Percentiles rank a stretch among this genome's conserved stretches.
Conservation (phyloP, 2,797 vertebrate species). For the Varecia variegata region DNA sequence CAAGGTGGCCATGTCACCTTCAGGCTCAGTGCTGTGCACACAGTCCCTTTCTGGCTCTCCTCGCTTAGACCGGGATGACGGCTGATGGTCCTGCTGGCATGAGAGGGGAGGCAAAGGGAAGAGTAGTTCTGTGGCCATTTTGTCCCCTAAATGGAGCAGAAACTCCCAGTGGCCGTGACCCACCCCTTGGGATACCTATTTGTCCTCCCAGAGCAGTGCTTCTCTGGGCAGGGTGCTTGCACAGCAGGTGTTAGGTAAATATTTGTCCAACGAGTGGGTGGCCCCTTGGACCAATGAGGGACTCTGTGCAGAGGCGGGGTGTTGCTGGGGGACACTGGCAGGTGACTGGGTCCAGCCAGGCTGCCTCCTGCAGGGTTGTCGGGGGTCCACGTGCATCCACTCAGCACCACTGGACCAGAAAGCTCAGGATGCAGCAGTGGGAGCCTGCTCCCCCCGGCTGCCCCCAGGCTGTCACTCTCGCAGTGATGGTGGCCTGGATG, state of each 20-base stretch:
- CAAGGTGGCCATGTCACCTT: background rate
- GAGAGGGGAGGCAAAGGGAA: background rate
- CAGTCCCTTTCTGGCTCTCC: background rate
- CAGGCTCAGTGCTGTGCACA: background rate
- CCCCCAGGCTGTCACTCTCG: background rate
- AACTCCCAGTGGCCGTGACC: background rate
- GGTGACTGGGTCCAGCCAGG: background rate
- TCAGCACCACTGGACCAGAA: background rate
- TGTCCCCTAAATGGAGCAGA: background rate
- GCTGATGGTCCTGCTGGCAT: background rate
- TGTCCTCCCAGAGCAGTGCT: background rate
- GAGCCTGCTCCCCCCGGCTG: no score
- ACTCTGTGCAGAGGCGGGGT: background rate
- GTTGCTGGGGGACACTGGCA: background rate
- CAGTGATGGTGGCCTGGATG: fast-evolving
- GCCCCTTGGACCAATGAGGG: background rate
- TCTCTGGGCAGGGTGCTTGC: background rate
- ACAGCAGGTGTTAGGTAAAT: background rate
- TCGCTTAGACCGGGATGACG: background rate
- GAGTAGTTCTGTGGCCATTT: background rate
- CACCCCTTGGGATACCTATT: fast-evolving
- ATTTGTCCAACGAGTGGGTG: background rate
- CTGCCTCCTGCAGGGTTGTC: background rate
- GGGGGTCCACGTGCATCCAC: no score
- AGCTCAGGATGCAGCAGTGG: background rate